Evolutionary conservation across 2,888 invertebrate species (phyloP).

Genomic region (Steinernema carpocapsae): DNA sequence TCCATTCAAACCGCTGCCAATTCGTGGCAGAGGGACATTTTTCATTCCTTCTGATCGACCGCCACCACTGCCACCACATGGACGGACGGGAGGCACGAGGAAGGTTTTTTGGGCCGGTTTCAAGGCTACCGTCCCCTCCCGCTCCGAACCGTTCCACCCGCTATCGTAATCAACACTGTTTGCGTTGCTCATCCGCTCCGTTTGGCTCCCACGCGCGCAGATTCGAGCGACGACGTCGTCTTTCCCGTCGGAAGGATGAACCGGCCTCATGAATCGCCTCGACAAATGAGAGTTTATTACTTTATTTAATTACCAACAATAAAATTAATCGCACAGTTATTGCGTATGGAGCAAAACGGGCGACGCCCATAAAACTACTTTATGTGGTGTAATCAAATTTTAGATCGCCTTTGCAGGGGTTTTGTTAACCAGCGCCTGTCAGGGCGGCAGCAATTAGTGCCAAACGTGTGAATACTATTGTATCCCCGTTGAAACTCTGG

Average conservation of each 20-base stretch:
- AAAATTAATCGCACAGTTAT: slow-evolving; percentile 35
- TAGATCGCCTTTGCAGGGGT: slow-evolving; percentile 31
- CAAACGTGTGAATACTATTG: slow-evolving; percentile 23
- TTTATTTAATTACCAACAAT: slow-evolving; percentile 35
- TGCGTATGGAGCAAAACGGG: slow-evolving; percentile 33
- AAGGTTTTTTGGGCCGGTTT: background rate
- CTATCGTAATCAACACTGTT: background rate
- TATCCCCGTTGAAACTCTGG: background rate
- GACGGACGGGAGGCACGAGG: background rate
- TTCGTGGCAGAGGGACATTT: slow-evolving; percentile 30
- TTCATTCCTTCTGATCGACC: slow-evolving; percentile 32
- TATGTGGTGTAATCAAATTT: slow-evolving; percentile 34
- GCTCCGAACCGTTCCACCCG: background rate
- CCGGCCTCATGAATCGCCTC: slow-evolving; percentile 33
- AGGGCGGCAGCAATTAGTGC: slow-evolving; percentile 7
- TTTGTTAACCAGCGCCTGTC: slow-evolving; percentile 28
- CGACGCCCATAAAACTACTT: slow-evolving; percentile 35
- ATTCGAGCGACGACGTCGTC: background rate
- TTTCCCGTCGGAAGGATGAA: background rate
- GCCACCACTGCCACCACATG: slow-evolving; percentile 26
- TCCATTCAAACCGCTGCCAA: slow-evolving; percentile 33
- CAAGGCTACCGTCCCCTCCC: slow-evolving; percentile 12
- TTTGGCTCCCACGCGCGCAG: background rate
- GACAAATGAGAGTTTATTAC: slow-evolving; percentile 34
- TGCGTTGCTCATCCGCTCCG: no score